Conservation (phyloP, 2,113 vertebrate genomes). For the Vombatus ursinus region DNA sequence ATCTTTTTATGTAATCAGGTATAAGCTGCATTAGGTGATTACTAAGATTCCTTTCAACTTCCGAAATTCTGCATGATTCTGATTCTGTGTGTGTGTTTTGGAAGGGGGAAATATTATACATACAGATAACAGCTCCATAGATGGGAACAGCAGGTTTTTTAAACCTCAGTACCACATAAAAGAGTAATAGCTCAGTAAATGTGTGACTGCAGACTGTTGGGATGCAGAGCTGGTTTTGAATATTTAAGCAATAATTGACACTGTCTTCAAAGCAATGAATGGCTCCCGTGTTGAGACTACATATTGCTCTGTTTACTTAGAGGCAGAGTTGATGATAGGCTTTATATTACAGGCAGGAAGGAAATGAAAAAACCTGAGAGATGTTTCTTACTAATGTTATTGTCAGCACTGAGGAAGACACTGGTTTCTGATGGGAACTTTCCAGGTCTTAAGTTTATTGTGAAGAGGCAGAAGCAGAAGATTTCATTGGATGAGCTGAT, state of each 20-base stretch:
- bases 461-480: slow-evolving; percentile 10
- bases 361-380: slow-evolving; percentile 61
- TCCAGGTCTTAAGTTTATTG: slow-evolving; percentile 15
- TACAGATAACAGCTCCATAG: slow-evolving; percentile 21
- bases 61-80: background rate
- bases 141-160: slow-evolving; percentile 61
- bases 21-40: background rate
- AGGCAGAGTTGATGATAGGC: slow-evolving; percentile 66
- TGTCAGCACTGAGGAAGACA: slow-evolving; percentile 43
- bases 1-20: background rate
- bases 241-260: slow-evolving; percentile 74
- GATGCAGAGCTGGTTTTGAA: slow-evolving; percentile 65
- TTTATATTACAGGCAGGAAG: slow-evolving; percentile 58
- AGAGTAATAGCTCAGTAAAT: slow-evolving; percentile 66
- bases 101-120: slow-evolving; percentile 10
- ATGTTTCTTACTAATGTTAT: slow-evolving; percentile 62
- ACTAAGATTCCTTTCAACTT: background rate
- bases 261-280: slow-evolving; percentile 64
- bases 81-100: slow-evolving; percentile 21
- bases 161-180: slow-evolving; percentile 63
- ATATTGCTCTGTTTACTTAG: slow-evolving; percentile 70
- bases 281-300: slow-evolving; percentile 63
- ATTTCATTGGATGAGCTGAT: slow-evolving; percentile 4
- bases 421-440: slow-evolving; percentile 47
- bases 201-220: slow-evolving; percentile 28